A percentile compares a stretch with the other conserved stretches of the same genome.
These are phyloP conservation scores for Acanthurus leucopareius DNA, from an alignment of 2,797 vertebrate genomes.

Conservation along the genomic window DNA sequence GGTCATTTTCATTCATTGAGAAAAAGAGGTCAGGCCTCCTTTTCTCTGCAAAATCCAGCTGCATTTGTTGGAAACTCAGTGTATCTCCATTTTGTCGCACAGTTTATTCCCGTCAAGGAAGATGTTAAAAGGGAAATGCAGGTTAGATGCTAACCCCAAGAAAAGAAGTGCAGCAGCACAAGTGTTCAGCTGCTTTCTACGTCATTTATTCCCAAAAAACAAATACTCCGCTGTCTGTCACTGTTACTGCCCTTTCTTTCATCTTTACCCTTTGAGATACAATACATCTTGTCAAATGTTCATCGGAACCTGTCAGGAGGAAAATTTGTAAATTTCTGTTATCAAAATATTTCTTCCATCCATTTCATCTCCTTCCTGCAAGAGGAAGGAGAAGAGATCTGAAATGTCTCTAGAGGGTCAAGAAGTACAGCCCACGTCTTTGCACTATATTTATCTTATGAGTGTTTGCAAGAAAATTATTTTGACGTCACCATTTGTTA, in stretches of 20 bases:
- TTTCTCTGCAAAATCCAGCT: conserved; percentile 49
- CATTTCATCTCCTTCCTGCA: not conserved
- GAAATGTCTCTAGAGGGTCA: conserved; percentile 22
- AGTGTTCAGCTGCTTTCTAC: conserved; percentile 21
- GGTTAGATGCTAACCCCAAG: conserved; percentile 12
- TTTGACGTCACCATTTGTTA: not conserved
- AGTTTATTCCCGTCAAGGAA: conserved; percentile 15
- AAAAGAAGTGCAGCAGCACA: conserved; percentile 1
- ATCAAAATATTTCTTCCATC: conserved; percentile 20
- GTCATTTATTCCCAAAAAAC: conserved; percentile 48
- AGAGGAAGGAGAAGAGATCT: conserved; percentile 14
- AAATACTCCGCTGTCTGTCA: conserved; percentile 44
- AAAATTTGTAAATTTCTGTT: conserved; percentile 8
- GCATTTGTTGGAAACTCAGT: conserved; percentile 42
- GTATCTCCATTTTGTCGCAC: conserved; percentile 61
- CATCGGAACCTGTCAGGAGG: conserved; percentile 36
- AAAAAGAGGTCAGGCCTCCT: conserved; percentile 72
- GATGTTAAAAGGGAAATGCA: conserved; percentile 37
- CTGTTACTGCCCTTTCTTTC: conserved; percentile 42
- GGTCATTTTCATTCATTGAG: conserved; percentile 76
- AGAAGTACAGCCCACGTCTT: conserved; percentile 6
- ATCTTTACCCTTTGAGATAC: conserved; percentile 23
- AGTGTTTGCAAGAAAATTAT: conserved; percentile 13
- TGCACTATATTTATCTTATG: conserved; percentile 2
- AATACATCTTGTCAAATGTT: conserved; percentile 34